phyloP scores from a whole-genome alignment of 2,113 vertebrate species.

The Sturnira hondurensis region DNA sequence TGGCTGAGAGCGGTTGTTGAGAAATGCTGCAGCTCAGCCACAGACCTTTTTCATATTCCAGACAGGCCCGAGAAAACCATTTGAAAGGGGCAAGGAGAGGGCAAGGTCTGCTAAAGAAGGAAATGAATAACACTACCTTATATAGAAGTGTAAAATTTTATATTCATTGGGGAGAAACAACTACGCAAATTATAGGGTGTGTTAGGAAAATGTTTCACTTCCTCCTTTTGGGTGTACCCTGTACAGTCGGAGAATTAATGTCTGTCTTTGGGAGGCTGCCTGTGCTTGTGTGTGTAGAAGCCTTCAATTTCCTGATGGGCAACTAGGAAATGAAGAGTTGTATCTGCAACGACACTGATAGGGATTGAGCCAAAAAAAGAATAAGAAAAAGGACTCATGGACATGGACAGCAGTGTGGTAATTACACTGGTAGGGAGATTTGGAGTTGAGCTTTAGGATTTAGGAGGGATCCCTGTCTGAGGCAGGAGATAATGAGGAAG shows the following conservation, averaged over 20 bases:
- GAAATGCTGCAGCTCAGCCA: neutral
- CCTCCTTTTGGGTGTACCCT: neutral
- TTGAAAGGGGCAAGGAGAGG: neutral
- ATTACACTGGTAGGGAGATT: neutral
- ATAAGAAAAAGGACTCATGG: no score
- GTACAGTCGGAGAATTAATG: neutral
- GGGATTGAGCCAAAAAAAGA: neutral
- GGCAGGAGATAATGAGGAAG: no score
- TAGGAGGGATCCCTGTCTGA: no score
- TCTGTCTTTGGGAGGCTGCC: neutral
- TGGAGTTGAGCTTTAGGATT: neutral
- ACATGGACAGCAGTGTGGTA: no score
- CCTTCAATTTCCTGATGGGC: neutral
- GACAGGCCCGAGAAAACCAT: neutral
- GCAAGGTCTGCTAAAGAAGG: neutral
- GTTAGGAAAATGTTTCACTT: neutral
- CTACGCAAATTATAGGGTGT: neutral
- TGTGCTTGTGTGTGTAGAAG: neutral
- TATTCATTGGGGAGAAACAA: neutral
- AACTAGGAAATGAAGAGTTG: neutral
- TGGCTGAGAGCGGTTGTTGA: neutral
- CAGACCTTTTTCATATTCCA: neutral
- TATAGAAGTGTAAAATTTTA: neutral
- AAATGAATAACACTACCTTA: neutral
- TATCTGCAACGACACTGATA: neutral